Evolutionary conservation across 2,113 vertebrate species (phyloP), one percentile per base, ranked within the genome.

Genomic region (Bubalus kerabau): DNA sequence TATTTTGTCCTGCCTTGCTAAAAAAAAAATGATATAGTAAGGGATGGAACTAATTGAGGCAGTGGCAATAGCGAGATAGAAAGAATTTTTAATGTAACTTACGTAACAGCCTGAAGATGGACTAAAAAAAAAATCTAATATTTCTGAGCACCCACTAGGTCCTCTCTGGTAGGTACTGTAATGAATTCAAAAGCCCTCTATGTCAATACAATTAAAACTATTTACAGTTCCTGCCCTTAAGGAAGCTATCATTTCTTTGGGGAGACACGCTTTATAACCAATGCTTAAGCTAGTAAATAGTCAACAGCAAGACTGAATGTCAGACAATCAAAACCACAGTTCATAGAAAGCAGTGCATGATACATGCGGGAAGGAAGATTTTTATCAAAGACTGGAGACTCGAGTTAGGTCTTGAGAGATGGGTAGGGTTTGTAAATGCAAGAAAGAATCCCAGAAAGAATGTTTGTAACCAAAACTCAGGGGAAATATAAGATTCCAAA

Each of bases 11-110:
- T 97, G 98, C 76, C 80, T 98, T 98, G 86, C 36, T 97, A 97
- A 98, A 88, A 96, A 98, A 98, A 98, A 94, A 95, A 98, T 94
- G 98, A 98, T 98, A 97, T 94, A 95, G 97, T 96, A 92, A 98
- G 90, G 96, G 95, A 94, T 88, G 91, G 97, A 98, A 98, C 97
- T 99, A 99, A 99, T 98, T 99, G 98, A 98, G 91, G 93, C 80
- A 91, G 90, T 87, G 95, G 92, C 95, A 97, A 98, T 90, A 97
- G 84, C 59, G 57, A 96, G 83, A 98, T 93, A 96, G 94, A 97
- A 98, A 67, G 97, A 98, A 98, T 98, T 98, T 98, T 98, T 98
- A 98, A 98, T 92, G 93, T 97, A 98, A 98, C 97, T 98, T 97
- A 97, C 97, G 19, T 96, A 90, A 90, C 10, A 95, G 97, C 90